phyloP scores from a whole-genome alignment of 1,140 invertebrate species.

The Tetramorium simillimum region DNA sequence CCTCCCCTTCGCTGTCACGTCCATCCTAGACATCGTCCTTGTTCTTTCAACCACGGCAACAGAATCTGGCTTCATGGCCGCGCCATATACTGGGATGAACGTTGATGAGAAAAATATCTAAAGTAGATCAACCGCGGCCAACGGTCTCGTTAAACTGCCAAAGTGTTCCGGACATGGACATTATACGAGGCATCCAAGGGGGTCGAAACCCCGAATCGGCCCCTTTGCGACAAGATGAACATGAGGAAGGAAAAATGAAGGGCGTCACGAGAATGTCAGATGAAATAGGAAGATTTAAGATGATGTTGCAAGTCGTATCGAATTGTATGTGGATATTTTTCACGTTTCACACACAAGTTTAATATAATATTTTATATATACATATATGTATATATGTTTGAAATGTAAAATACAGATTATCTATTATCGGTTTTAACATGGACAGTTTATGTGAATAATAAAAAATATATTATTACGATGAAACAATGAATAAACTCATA shows the following conservation, averaged over 20 bases:
- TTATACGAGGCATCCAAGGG: conserved; percentile 59
- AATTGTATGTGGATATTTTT: background rate
- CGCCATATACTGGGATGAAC: conserved; percentile 42
- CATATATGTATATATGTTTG: background rate
- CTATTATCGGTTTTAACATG: too few species aligned
- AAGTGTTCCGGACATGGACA: conserved; percentile 72
- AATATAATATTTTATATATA: background rate
- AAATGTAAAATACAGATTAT: background rate
- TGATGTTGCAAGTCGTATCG: conserved; percentile 11
- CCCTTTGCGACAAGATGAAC: background rate
- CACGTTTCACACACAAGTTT: background rate
- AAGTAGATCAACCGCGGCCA: conserved; percentile 81
- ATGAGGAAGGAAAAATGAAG: conserved; percentile 23
- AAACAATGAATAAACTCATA: background rate
- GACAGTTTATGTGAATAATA: too few species aligned
- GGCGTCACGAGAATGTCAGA: background rate
- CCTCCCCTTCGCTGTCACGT: conserved; percentile 50
- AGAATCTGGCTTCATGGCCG: conserved; percentile 17
- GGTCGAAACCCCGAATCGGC: background rate
- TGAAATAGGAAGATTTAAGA: background rate
- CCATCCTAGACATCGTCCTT: conserved; percentile 51
- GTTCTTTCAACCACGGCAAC: conserved; percentile 19
- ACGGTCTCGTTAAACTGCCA: conserved; percentile 78
- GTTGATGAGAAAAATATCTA: conserved; percentile 84
- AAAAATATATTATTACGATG: background rate